Percentiles rank a stretch among this genome's conserved stretches.
Conservation (phyloP, 2,797 vertebrate species). For the Sebastes trivittatus region DNA sequence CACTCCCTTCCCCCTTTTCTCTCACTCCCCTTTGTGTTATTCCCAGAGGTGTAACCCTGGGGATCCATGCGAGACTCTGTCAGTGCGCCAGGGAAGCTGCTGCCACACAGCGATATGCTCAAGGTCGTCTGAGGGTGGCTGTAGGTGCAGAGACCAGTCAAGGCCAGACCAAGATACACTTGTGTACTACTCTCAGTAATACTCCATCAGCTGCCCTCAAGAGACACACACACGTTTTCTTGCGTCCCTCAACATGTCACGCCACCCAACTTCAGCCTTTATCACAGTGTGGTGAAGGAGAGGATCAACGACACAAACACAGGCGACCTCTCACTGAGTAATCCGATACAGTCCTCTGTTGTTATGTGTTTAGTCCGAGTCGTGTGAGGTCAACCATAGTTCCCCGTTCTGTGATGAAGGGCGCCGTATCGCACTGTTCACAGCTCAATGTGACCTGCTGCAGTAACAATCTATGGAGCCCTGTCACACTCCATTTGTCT, state of each 20-base stretch:
- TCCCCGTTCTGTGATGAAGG: slow-evolving; percentile 21
- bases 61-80: slow-evolving; percentile 33
- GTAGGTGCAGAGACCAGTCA: slow-evolving; percentile 11
- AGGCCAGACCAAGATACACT: slow-evolving; percentile 11
- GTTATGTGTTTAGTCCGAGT: slow-evolving; percentile 22
- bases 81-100: neutral
- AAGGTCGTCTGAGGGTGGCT: slow-evolving; percentile 40
- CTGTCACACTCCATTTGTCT: slow-evolving; percentile 50
- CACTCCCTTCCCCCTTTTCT: neutral
- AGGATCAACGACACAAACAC: slow-evolving; percentile 33
- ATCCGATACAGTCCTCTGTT: neutral
- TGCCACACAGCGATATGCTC: slow-evolving; percentile 28
- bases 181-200: slow-evolving; percentile 7
- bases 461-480: slow-evolving; percentile 55
- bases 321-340: neutral
- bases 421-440: neutral
- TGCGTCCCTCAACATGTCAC: neutral
- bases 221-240: slow-evolving; percentile 13
- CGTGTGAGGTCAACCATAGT: slow-evolving; percentile 25
- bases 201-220: slow-evolving; percentile 26
- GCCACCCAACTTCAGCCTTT: slow-evolving; percentile 20
- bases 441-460: slow-evolving; percentile 44
- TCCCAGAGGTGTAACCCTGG: slow-evolving; percentile 5
- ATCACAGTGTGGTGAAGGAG: slow-evolving; percentile 7
- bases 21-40: neutral